Conservation (phyloP, 2,888 invertebrate species). For the Caenorhabditis auriculariae region DNA sequence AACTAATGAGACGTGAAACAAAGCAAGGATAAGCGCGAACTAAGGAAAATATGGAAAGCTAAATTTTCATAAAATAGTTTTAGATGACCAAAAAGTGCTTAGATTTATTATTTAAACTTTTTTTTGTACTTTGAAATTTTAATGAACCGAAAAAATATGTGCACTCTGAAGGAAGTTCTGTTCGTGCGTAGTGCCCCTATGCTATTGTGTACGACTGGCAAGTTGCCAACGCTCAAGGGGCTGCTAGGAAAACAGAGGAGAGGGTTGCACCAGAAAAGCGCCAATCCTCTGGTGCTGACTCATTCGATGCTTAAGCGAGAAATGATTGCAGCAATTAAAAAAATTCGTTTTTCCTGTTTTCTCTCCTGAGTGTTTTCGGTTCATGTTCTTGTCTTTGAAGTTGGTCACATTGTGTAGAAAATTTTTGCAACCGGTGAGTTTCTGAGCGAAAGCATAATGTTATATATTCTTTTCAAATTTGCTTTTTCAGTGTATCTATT, state of each 20-base stretch:
- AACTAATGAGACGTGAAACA: too few relatives aligned
- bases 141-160: constrained; percentile 10
- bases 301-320: background rate
- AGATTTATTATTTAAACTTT: too few relatives aligned
- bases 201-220: constrained; percentile 14
- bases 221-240: constrained; percentile 16
- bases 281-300: constrained; percentile 14
- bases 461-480: too few relatives aligned
- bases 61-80: too few relatives aligned
- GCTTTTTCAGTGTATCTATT: too few relatives aligned
- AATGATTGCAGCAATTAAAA: constrained; percentile 1
- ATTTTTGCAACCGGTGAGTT: background rate
- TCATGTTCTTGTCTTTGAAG: background rate
- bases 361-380: background rate
- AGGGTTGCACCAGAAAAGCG: constrained; percentile 7
- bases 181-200: constrained; percentile 31
- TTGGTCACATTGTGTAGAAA: background rate
- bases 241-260: constrained; percentile 28
- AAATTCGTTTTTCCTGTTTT: constrained; percentile 12
- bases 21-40: too few relatives aligned
- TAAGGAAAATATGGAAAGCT: too few relatives aligned
- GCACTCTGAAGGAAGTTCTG: too few relatives aligned
- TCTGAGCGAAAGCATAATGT: too few relatives aligned
- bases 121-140: too few relatives aligned
- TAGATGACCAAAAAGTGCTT: too few relatives aligned